Conservation (phyloP, 2,888 invertebrate genomes). For the Agrotis clavis region DNA sequence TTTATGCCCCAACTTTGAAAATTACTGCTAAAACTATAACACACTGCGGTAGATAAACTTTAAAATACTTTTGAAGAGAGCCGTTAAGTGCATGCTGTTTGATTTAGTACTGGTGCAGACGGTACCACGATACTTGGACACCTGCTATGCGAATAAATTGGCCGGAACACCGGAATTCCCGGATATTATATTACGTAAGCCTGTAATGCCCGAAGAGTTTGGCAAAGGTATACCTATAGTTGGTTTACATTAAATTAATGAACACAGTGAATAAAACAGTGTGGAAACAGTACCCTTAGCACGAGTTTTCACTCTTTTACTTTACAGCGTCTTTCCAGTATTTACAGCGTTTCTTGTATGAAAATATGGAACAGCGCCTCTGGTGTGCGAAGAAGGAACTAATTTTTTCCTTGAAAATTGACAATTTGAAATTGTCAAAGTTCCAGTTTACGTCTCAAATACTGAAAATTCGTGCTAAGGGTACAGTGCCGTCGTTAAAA, state of each 20-base stretch:
- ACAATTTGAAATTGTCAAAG: no score
- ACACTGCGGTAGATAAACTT: conserved; percentile 47
- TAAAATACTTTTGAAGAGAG: conserved; percentile 54
- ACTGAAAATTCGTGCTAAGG: no score
- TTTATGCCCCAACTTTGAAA: conserved; percentile 45
- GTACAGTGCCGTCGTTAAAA: conserved; percentile 55
- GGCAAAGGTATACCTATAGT: background rate
- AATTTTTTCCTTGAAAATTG: no score
- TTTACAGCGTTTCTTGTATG: no score
- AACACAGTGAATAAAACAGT: no score
- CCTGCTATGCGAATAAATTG: conserved; percentile 82
- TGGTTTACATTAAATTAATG: no score
- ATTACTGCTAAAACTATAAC: conserved; percentile 49
- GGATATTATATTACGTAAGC: conserved; percentile 61
- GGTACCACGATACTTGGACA: conserved; percentile 67
- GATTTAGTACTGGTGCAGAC: conserved; percentile 66
- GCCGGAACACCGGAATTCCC: conserved; percentile 61
- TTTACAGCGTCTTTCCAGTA: no score
- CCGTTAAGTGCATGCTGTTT: conserved; percentile 67
- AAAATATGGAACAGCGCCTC: no score
- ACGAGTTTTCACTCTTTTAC: no score
- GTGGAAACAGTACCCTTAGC: no score
- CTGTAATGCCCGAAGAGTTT: background rate
- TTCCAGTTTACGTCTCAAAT: no score
- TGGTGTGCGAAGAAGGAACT: no score